These are phyloP conservation scores for Xenops minutus DNA, from an alignment of 2,797 vertebrate genomes.

Conservation along the genomic window DNA sequence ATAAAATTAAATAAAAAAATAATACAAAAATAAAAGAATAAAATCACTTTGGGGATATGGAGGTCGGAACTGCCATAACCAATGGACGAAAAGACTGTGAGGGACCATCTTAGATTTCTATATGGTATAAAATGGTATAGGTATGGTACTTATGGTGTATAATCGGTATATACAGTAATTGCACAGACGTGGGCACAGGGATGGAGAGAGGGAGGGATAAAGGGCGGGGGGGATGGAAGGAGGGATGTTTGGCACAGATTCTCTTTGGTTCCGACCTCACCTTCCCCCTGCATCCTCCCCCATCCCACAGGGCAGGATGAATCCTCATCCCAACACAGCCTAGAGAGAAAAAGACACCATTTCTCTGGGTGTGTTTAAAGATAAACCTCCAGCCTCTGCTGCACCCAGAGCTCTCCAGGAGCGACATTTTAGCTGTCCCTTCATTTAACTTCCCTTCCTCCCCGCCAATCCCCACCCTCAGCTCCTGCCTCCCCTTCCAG, in stretches of 20 bases:
- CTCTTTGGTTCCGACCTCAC: not conserved
- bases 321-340: not conserved
- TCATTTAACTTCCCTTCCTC: not conserved
- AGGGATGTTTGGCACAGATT: not conserved
- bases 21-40: no score
- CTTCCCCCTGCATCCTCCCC: no score
- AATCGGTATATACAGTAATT: not conserved
- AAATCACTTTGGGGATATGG: no score
- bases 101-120: not conserved
- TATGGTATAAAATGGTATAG: rapidly evolving
- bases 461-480: not conserved
- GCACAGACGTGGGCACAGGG: not conserved
- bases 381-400: not conserved
- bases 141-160: not conserved
- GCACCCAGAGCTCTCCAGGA: not conserved
- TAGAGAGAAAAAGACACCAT: not conserved
- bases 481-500: not conserved
- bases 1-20: not conserved
- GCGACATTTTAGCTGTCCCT: not conserved
- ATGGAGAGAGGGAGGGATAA: not conserved
- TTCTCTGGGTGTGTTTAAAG: not conserved
- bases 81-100: not conserved
- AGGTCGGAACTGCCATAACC: not conserved
- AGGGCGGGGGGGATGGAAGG: not conserved
- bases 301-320: not conserved